A percentile compares a stretch with the other conserved stretches of the same genome.
These are phyloP conservation scores for Ceraclea dissimilis DNA, from an alignment of 2,888 invertebrate genomes.

Conservation along the genomic window DNA sequence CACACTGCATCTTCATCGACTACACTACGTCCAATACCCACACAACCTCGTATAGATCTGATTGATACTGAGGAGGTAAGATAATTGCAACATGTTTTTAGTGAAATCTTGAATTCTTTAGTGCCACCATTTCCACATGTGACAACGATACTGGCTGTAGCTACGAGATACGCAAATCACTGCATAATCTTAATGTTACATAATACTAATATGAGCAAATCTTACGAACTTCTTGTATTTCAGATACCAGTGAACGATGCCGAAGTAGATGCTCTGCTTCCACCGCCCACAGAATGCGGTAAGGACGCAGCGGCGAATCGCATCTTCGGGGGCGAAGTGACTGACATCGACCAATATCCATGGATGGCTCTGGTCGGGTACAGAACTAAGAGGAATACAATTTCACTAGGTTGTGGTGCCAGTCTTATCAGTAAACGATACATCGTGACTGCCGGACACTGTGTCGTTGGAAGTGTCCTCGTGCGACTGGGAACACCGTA, in stretches of 20 bases:
- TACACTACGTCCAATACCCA: too few species aligned
- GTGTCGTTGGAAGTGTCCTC: slow-evolving; percentile 38
- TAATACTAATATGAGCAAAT: too few species aligned
- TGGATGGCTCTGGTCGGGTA: slow-evolving; percentile 48
- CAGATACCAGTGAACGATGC: neutral
- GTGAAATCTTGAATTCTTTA: too few species aligned
- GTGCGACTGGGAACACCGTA: slow-evolving; percentile 37
- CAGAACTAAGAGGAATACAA: slow-evolving; percentile 25
- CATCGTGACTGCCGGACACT: slow-evolving; percentile 50
- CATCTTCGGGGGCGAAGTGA: slow-evolving; percentile 35
- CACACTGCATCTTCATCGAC: neutral
- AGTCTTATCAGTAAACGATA: slow-evolving; percentile 46
- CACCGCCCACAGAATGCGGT: slow-evolving; percentile 14
- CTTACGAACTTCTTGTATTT: too few species aligned
- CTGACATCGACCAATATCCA: slow-evolving; percentile 46
- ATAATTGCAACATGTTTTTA: too few species aligned
- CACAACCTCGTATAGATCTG: too few species aligned
- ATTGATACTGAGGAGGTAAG: too few species aligned
- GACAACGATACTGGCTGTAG: too few species aligned
- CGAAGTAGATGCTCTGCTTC: slow-evolving; percentile 8
- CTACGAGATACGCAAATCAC: too few species aligned
- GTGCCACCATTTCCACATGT: too few species aligned
- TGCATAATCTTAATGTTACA: too few species aligned
- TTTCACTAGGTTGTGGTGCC: slow-evolving; percentile 42
- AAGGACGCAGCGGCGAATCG: slow-evolving; percentile 6